Evolutionary conservation across 2,113 vertebrate species (phyloP), one percentile per base, ranked within the genome.

Genomic region (Salvator merianae): DNA sequence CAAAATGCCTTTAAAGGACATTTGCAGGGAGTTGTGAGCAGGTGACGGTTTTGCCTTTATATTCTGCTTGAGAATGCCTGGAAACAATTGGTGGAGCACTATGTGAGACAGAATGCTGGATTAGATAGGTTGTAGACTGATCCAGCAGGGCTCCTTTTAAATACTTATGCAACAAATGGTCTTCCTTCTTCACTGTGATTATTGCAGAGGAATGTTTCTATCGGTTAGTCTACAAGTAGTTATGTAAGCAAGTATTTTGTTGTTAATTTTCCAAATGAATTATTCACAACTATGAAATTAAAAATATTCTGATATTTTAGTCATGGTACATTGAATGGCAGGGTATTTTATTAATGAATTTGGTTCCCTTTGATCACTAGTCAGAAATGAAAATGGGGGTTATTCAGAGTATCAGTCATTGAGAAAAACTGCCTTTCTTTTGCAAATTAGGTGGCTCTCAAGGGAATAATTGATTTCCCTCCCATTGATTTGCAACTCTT

Each of bases 351-450:
- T 38, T 74, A 43, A 74, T 82, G 9, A 62, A 71, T 65, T 50
- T 85, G n/a, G n/a, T 84, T 73, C 36, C 34, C 59, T 85, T 85
- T 79, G 30, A 63, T 79, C 72, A 62, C 68, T 38, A 79, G 24
- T 79, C 16, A n/a, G 16, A 79, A 79, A 73, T 72, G 22, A 43
- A 78, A 72, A 71, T 79, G 59, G 47, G 62, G n/a, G 55, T 22
- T 59, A 65, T 71, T 79, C 68, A 62, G 12, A 62, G 68, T 34
- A 84, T 71, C 6, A 20, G 50, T 72, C 22, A 63, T 7, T 79
- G 55, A 63, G 24, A 73, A 16, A 85, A 79, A 65, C 26, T 18
- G 47, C 24, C 34, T 73, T 85, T 85, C 77, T 85, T 74, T 79
- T 79, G 55, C 69, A 84, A 84, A 63, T 84, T 38, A 79, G 59